These are phyloP conservation scores for Thalassarche chlororhynchos DNA, from an alignment of 2,113 vertebrate genomes.

Conservation along the genomic window DNA sequence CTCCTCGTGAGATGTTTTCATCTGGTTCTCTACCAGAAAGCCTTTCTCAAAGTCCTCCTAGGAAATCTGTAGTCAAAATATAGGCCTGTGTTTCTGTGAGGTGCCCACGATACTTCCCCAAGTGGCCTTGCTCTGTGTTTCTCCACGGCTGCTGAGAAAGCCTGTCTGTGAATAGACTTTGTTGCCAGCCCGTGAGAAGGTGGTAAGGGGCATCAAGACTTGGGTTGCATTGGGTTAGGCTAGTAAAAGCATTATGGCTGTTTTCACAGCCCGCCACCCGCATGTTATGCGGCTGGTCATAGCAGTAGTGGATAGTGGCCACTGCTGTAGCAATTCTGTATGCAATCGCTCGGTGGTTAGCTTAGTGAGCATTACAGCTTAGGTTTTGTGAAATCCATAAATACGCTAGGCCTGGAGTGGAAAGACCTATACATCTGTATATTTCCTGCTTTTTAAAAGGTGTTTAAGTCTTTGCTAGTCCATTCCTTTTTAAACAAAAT, in stretches of 20 bases:
- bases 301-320: neutral
- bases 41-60: neutral
- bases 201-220: neutral
- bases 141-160: neutral
- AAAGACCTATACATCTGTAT: neutral
- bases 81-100: neutral
- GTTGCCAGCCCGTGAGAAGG: neutral
- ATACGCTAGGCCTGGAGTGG: fast-evolving
- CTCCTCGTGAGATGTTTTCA: neutral
- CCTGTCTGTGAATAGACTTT: neutral
- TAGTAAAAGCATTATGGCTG: neutral
- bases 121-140: fast-evolving
- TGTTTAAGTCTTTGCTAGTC: neutral
- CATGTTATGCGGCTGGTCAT: neutral
- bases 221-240: neutral
- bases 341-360: neutral
- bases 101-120: fast-evolving
- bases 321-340: neutral
- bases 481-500: neutral
- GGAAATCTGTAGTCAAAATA: neutral
- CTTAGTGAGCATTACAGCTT: neutral
- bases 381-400: neutral
- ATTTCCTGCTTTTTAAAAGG: neutral
- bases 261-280: neutral
- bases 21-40: neutral